Base-by-base conservation (phyloP, 2,797 vertebrate species). In the Neosalanx taihuensis region DNA sequence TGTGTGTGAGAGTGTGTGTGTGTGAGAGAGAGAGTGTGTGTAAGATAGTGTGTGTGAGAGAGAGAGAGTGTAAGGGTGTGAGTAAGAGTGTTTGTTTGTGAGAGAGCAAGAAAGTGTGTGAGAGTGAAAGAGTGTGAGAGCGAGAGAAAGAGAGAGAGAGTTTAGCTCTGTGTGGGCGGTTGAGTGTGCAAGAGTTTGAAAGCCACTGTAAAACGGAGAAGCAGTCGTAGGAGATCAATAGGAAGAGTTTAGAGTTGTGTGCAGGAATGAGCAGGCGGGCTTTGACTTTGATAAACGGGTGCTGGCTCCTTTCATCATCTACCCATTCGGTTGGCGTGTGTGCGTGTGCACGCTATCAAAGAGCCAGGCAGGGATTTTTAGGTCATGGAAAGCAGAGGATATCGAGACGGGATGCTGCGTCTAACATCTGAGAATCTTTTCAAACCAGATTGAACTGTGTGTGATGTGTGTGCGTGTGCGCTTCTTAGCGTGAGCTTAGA, bases 251-350 rank as follows among this genome's bases (percentile, higher is more conserved):
- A 72, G n/a, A 82, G 71, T 81, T 53, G 71, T 49, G 9, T 30
- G 53, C 37, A 77, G 61, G 61, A 35, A 35, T 33, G 30, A n/a
- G 61, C 31, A n/a, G n/a, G 61, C 6, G 29, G 77, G 70, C 79
- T 72, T 66, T 74, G 23, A 72, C 72, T 83, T 79, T 82, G 68
- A 82, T 73, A 76, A 85, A 76, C 59, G 33, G 59, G 78, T 73
- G 1, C 35, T 73, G 74, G 61, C 61, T 23, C 58, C 58, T 83
- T 83, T 81, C 72, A 79, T 30, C 12, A 33, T 66, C 17, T 33
- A 26, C n/a, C 37, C 15, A 31, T 53, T 6, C 60, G 26, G 10
- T 18, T 61, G 35, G 49, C 61, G 5, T 71, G 60, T 66, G 20
- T 61, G 6, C 67, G 59, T 73, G 67, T 70, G 59, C 33, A 18